A percentile compares a stretch with the other conserved stretches of the same genome.
Conservation (phyloP, 2,113 vertebrate species). For the Rhinolophus ferrumequinum region DNA sequence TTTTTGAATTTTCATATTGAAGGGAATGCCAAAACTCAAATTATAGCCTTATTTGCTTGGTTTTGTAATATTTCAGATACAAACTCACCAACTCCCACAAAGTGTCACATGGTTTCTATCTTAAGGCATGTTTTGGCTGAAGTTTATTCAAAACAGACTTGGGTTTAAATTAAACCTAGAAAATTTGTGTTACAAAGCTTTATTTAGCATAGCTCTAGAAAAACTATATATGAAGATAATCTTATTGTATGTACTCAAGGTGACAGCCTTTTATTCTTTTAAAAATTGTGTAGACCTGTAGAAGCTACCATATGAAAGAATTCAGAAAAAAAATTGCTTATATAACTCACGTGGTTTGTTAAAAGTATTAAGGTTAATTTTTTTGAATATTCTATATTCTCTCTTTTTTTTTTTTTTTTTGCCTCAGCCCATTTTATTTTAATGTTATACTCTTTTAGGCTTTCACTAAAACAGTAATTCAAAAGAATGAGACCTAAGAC, state of each 20-base stretch:
- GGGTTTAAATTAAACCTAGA: conserved; percentile 71
- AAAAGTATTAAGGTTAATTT: background rate
- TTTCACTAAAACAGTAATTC: conserved; percentile 38
- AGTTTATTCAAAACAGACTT: conserved; percentile 72
- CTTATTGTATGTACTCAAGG: conserved; percentile 47
- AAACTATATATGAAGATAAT: conserved; percentile 53
- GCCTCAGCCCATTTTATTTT: conserved; percentile 27
- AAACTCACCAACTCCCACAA: conserved; percentile 50
- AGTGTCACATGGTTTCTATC: conserved; percentile 61
- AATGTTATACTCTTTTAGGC: background rate
- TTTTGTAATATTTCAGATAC: conserved; percentile 68
- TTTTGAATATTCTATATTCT: background rate
- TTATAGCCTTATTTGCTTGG: conserved; percentile 43
- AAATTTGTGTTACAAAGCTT: conserved; percentile 68
- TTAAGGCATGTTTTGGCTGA: conserved; percentile 67
- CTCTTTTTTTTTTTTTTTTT: background rate
- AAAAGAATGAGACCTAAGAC: conserved; percentile 12
- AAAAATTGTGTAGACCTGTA: background rate
- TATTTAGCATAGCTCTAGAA: conserved; percentile 63
- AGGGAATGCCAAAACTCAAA: conserved; percentile 58
- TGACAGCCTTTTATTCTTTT: conserved; percentile 53
- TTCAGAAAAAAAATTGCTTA: conserved; percentile 21
- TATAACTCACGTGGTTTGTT: background rate
- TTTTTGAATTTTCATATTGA: conserved; percentile 59
- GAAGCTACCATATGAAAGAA: background rate